Conservation (phyloP, 1,140 invertebrate genomes). For the Drosophila pandora region DNA sequence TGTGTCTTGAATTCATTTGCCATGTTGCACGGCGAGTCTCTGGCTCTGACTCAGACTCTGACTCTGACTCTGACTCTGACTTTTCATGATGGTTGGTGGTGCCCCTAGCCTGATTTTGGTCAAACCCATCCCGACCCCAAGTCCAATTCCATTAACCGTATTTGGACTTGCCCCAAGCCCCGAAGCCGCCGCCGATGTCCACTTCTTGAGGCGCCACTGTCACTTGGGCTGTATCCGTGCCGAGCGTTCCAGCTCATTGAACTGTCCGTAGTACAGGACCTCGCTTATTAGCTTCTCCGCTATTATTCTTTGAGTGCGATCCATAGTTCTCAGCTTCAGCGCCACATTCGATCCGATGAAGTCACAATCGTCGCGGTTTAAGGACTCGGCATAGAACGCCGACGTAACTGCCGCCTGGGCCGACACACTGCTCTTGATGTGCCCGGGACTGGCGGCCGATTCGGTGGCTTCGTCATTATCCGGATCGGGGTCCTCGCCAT, state of each 20-base stretch:
- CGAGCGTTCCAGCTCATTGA: constrained; percentile 77
- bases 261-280: constrained; percentile 84
- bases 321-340: constrained; percentile 83
- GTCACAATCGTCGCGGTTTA: constrained; percentile 74
- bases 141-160: constrained; percentile 15
- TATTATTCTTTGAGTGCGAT: constrained; percentile 82
- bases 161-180: neutral
- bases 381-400: constrained; percentile 72
- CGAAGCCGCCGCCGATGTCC: constrained; percentile 25
- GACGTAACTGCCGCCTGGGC: constrained; percentile 63
- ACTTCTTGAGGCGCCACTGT: constrained; percentile 65
- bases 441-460: constrained; percentile 65
- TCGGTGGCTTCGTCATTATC: constrained; percentile 72
- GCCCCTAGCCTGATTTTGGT: constrained; percentile 25
- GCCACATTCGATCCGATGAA: constrained; percentile 83
- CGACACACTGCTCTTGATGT: constrained; percentile 71
- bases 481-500: constrained; percentile 57
- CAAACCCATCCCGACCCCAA: constrained; percentile 26
- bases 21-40: constrained; percentile 47
- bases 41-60: neutral
- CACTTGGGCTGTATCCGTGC: constrained; percentile 81
- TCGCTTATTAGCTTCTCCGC: constrained; percentile 84
- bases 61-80: neutral
- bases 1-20: constrained; percentile 50
- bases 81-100: too few relatives aligned